Percentiles rank a stretch among this genome's conserved stretches.
phyloP scores from a whole-genome alignment of 2,888 invertebrate genomes.

The Strigamia maritima region DNA sequence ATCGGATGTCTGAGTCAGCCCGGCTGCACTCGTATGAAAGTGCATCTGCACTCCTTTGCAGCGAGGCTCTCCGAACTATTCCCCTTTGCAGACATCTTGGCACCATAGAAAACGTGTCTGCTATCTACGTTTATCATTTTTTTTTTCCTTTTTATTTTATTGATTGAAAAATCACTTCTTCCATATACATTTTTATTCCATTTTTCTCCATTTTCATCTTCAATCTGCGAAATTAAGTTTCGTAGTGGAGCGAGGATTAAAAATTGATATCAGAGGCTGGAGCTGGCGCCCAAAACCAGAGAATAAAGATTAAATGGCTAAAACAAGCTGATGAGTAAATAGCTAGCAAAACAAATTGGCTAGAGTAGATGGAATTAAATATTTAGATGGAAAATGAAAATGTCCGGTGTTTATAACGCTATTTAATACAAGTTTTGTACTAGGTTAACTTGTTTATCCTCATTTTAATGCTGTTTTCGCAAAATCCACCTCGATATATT shows the following conservation, averaged over 20 bases:
- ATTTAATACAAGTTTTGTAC: neutral
- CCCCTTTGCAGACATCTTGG: slow-evolving; percentile 11
- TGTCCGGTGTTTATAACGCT: neutral
- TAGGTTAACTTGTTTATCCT: neutral
- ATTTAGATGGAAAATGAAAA: neutral
- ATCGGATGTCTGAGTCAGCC: slow-evolving; percentile 30
- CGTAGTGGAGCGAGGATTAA: neutral
- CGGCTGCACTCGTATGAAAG: slow-evolving; percentile 11
- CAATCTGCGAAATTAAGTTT: neutral
- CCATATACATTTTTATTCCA: neutral
- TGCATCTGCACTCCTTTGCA: neutral
- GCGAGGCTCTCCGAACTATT: neutral
- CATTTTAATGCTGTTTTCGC: neutral
- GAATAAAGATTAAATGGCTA: neutral
- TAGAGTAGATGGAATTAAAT: neutral
- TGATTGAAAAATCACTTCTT: neutral
- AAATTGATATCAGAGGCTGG: neutral
- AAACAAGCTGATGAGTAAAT: neutral
- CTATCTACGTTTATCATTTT: neutral
- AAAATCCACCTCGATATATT: neutral
- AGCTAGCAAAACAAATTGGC: neutral
- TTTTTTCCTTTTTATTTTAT: neutral
- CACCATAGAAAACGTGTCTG: neutral
- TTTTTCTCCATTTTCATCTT: no score
- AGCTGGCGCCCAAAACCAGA: neutral